A percentile compares a stretch with the other conserved stretches of the same genome.
Conservation (phyloP, 2,797 vertebrate genomes). For the Alectoris magna region DNA sequence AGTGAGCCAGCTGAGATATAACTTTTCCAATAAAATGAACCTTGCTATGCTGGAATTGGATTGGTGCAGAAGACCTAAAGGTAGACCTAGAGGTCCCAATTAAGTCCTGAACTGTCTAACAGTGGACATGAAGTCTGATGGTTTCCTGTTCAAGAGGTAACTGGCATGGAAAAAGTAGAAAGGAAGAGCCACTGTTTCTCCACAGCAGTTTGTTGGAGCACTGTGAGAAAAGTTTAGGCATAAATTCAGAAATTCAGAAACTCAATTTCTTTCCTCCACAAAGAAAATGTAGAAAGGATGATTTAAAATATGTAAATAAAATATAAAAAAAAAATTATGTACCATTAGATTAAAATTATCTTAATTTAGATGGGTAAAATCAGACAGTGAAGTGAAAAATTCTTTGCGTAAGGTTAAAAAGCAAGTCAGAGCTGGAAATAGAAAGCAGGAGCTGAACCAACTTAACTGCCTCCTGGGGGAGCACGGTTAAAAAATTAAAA, state of each 20-base stretch:
- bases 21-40: neutral
- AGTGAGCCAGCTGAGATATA: neutral
- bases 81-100: neutral
- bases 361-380: neutral
- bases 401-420: constrained; percentile 8
- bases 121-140: neutral
- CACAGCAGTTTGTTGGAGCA: neutral
- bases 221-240: neutral
- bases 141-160: neutral
- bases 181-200: neutral
- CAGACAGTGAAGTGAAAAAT: neutral
- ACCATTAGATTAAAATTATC: neutral
- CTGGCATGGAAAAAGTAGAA: neutral
- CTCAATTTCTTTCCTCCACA: neutral
- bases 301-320: neutral
- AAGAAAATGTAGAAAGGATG: neutral
- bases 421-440: neutral
- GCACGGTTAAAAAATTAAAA: neutral
- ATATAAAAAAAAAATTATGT: neutral
- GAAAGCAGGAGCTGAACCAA: neutral
- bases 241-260: neutral
- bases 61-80: neutral
- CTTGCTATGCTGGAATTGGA: neutral
- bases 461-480: neutral
- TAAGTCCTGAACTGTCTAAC: neutral